A percentile compares a stretch with the other conserved stretches of the same genome.
Evolutionary conservation across 2,888 invertebrate genomes (phyloP).

Genomic region (Drosophila dives): DNA sequence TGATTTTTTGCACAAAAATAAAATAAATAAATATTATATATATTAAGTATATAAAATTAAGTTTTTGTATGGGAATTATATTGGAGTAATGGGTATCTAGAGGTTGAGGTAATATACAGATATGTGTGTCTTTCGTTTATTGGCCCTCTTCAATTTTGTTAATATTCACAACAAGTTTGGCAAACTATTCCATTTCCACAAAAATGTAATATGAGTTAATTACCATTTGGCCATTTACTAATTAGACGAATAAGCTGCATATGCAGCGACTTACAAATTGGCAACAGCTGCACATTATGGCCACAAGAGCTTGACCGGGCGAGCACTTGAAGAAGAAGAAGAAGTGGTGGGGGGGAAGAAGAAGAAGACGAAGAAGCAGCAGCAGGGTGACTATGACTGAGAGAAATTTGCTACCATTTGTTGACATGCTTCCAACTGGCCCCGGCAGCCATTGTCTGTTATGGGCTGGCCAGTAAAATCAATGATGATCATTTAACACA

Average conservation of each 20-base stretch:
- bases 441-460: constrained; percentile 35
- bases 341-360: constrained; percentile 2
- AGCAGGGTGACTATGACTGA: constrained; percentile 31
- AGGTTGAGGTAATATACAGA: not conserved
- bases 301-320: constrained; percentile 20
- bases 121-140: not conserved
- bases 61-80: not conserved
- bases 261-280: constrained; percentile 43
- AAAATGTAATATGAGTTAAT: constrained; percentile 59
- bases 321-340: not conserved
- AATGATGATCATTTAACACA: constrained; percentile 72
- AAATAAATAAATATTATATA: not conserved
- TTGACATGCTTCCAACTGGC: constrained; percentile 48
- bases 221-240: constrained; percentile 66
- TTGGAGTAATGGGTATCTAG: not conserved
- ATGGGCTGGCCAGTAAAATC: constrained; percentile 66
- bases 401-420: constrained; percentile 71
- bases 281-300: constrained; percentile 49
- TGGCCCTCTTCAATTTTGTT: not conserved
- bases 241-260: constrained; percentile 57
- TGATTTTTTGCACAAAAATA: not conserved
- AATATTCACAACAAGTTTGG: constrained; percentile 17
- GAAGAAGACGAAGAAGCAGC: not conserved
- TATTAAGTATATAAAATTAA: not conserved
- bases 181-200: not conserved